A percentile compares a stretch with the other conserved stretches of the same genome.
Conservation (phyloP, 2,113 vertebrate genomes). For the Lipophrys pholis region DNA sequence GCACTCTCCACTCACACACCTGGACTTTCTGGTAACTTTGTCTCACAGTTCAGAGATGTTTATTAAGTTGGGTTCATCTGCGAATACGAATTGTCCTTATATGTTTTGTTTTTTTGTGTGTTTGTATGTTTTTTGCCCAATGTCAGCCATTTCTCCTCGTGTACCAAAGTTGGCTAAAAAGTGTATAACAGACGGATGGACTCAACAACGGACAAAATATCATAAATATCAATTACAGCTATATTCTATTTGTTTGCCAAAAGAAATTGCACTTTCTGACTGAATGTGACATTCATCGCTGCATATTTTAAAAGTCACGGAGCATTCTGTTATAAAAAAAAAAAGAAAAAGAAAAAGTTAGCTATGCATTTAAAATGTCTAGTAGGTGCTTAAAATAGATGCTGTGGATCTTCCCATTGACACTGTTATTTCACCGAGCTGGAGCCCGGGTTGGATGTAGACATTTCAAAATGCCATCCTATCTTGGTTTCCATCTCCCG, state of each 20-base stretch:
- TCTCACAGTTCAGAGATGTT: no score
- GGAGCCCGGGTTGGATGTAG: slow-evolving; percentile 34
- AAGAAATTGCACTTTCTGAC: slow-evolving; percentile 31
- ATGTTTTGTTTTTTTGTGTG: no score
- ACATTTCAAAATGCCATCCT: slow-evolving; percentile 69
- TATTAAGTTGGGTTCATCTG: no score
- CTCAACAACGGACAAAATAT: background rate
- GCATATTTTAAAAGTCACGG: slow-evolving; percentile 68
- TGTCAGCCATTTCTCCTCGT: no score
- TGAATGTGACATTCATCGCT: slow-evolving; percentile 66
- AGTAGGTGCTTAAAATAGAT: slow-evolving; percentile 52
- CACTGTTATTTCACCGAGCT: slow-evolving; percentile 48
- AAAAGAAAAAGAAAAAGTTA: slow-evolving; percentile 25
- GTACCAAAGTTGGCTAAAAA: no score
- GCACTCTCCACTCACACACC: no score
- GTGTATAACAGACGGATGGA: no score
- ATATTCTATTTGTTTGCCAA: slow-evolving; percentile 67
- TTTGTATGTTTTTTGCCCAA: no score
- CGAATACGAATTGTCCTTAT: no score
- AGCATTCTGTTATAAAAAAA: slow-evolving; percentile 40
- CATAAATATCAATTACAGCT: slow-evolving; percentile 27
- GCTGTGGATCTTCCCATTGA: slow-evolving; percentile 56
- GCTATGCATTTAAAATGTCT: slow-evolving; percentile 55
- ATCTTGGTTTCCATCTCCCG: slow-evolving; percentile 49
- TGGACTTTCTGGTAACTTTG: no score